phyloP scores from a whole-genome alignment of 2,888 invertebrate genomes.

The Cataglyphis cursor region DNA sequence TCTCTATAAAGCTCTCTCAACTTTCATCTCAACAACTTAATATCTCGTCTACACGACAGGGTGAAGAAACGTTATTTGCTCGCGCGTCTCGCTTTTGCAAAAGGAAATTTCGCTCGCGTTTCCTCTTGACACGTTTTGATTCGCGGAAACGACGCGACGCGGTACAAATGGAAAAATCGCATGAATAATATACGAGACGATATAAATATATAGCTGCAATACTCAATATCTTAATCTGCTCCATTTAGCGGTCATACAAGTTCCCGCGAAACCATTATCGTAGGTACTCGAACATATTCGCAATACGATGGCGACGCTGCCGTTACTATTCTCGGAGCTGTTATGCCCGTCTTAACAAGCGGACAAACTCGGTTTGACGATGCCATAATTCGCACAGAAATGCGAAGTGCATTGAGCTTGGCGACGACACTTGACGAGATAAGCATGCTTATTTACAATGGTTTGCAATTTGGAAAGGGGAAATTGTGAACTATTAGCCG shows the following conservation, averaged over 20 bases:
- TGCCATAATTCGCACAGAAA: conserved; percentile 47
- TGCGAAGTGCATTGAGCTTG: conserved; percentile 55
- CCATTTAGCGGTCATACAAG: conserved; percentile 26
- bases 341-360: conserved; percentile 38
- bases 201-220: conserved; percentile 23
- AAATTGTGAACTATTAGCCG: conserved; percentile 50
- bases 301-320: conserved; percentile 15
- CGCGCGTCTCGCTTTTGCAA: conserved; percentile 7
- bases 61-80: conserved; percentile 29
- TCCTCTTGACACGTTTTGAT: conserved; percentile 19
- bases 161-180: conserved; percentile 22
- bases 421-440: conserved; percentile 60
- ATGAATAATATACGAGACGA: neutral
- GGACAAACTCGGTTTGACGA: conserved; percentile 61
- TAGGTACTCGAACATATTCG: neutral
- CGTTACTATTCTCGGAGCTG: conserved; percentile 15
- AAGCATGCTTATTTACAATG: conserved; percentile 59
- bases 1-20: conserved; percentile 49
- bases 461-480: conserved; percentile 60
- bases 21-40: conserved; percentile 56
- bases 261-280: conserved; percentile 30
- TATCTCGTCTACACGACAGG: conserved; percentile 43
- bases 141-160: conserved; percentile 34
- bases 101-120: conserved; percentile 36
- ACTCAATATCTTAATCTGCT: conserved; percentile 48